Percentiles rank a stretch among this genome's conserved stretches.
Evolutionary conservation across 1,140 invertebrate species (phyloP).

Genomic region (Antheraea pernyi): DNA sequence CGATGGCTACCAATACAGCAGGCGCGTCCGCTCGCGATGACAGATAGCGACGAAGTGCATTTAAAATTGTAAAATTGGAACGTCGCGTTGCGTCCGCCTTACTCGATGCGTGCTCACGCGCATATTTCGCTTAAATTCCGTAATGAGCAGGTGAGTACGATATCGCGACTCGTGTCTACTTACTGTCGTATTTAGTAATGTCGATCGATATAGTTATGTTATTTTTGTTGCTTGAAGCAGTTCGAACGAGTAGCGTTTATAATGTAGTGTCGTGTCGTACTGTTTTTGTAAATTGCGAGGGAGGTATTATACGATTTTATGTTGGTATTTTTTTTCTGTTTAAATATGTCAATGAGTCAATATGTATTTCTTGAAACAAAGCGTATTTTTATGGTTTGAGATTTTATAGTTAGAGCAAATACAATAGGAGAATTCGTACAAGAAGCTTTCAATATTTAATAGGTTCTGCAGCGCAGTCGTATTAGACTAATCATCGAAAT

Average conservation of each 20-base stretch:
- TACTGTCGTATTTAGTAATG: constrained; percentile 42
- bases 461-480: too few species aligned
- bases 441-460: too few species aligned
- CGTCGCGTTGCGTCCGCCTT: constrained; percentile 6
- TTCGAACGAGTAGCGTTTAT: constrained; percentile 5
- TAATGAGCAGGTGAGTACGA: constrained; percentile 60
- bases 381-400: too few species aligned
- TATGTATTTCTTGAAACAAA: too few species aligned
- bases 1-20: constrained; percentile 38
- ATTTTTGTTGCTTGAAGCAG: constrained; percentile 33
- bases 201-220: constrained; percentile 47
- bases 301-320: too few species aligned
- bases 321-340: too few species aligned
- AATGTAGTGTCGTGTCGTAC: not conserved
- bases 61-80: constrained; percentile 50
- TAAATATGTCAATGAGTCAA: too few species aligned
- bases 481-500: too few species aligned
- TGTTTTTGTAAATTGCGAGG: constrained; percentile 22
- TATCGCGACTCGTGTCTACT: constrained; percentile 58
- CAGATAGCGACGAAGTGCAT: constrained; percentile 64
- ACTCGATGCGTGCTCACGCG: constrained; percentile 46
- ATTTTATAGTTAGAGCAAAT: too few species aligned
- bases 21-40: constrained; percentile 61
- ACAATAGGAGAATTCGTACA: too few species aligned
- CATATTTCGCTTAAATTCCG: constrained; percentile 39